These are phyloP conservation scores for Bimastos eiseni DNA, from an alignment of 2,888 invertebrate species.

Conservation along the genomic window DNA sequence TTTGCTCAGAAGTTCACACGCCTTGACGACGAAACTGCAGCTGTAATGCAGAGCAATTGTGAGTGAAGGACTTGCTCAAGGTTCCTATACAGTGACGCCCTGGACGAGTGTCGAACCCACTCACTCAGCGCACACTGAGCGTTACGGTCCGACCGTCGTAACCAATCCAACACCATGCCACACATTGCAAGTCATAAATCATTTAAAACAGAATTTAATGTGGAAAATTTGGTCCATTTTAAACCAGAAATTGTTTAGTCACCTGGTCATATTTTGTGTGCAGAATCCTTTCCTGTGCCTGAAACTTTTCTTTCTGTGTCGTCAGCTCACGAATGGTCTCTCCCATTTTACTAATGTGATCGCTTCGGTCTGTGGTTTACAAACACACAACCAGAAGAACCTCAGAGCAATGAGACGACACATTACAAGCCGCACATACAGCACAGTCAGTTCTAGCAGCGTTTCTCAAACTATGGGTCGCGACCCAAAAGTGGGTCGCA, in stretches of 20 bases:
- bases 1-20: too few relatives aligned
- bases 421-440: neutral
- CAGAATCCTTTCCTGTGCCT: constrained; percentile 77
- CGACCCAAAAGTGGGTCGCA: too few relatives aligned
- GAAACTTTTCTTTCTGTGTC: constrained; percentile 74
- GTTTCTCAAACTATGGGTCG: too few relatives aligned
- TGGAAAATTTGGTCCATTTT: neutral
- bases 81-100: too few relatives aligned
- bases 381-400: neutral
- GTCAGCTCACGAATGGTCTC: constrained; percentile 76
- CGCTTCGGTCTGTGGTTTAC: constrained; percentile 33
- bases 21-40: too few relatives aligned
- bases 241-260: neutral
- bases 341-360: constrained; percentile 73
- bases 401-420: neutral
- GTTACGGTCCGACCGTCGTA: too few relatives aligned
- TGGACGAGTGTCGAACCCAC: too few relatives aligned
- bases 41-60: too few relatives aligned
- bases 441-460: neutral
- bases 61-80: too few relatives aligned
- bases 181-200: too few relatives aligned
- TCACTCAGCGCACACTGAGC: too few relatives aligned
- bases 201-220: neutral
- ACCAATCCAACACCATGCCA: too few relatives aligned
- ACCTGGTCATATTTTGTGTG: constrained; percentile 74